phyloP scores from a whole-genome alignment of 2,888 invertebrate species.

The Ophioninae sp. region DNA sequence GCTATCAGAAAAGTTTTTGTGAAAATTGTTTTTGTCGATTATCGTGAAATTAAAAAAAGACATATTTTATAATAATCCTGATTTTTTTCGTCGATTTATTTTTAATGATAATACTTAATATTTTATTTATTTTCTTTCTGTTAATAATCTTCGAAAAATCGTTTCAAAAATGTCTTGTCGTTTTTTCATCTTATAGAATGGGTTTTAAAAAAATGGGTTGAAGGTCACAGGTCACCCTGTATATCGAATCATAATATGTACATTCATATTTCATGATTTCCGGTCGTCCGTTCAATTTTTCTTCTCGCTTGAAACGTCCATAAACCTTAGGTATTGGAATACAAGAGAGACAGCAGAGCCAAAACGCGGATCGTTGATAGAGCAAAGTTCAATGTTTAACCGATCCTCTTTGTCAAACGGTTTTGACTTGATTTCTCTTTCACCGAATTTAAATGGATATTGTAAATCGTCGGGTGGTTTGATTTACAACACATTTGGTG shows the following conservation, averaged over 20 bases:
- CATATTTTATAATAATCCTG: too few species aligned
- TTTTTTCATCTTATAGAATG: too few species aligned
- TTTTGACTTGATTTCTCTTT: background rate
- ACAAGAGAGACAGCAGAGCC: background rate
- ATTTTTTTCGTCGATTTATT: too few species aligned
- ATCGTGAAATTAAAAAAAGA: too few species aligned
- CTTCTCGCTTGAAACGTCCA: background rate
- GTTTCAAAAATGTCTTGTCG: too few species aligned
- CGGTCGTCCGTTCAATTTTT: background rate
- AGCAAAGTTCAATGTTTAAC: background rate
- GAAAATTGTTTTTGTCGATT: too few species aligned
- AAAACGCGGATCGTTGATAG: background rate
- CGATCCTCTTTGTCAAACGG: background rate
- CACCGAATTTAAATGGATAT: background rate
- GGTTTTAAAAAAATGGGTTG: too few species aligned
- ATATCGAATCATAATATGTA: background rate
- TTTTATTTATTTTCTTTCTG: too few species aligned
- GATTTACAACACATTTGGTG: background rate
- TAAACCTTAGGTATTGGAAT: background rate
- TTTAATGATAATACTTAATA: too few species aligned
- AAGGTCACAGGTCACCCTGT: too few species aligned
- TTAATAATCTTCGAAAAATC: too few species aligned
- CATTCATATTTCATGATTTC: conserved; percentile 6
- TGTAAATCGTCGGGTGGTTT: background rate
- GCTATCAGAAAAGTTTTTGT: too few species aligned